Base-by-base conservation (phyloP, 2,797 vertebrate species). In the Micromesistius poutassou region DNA sequence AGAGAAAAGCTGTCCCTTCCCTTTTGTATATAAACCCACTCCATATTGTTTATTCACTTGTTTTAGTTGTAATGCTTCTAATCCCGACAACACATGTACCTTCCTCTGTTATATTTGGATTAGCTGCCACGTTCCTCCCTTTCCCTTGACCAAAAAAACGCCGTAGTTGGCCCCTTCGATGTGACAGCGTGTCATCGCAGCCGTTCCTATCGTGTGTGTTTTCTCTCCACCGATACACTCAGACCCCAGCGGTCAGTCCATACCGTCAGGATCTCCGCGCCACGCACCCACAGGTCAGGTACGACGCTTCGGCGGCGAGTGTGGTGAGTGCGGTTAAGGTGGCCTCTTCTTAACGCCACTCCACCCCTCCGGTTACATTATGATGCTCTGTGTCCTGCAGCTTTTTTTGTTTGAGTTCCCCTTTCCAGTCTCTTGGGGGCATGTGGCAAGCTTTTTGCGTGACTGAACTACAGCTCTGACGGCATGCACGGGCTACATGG, bases 51-150 rank as follows among this genome's bases (percentile, higher is more conserved):
- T 68, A 79, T 50, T 25, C 30, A 38, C 35, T 73, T 14, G 46
- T 81, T 30, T 55, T 13, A 40, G 71, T 28, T 76, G 62, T 28
- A 12, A 68, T 68, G 62, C 25, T 68, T 68, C 62, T 35, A 46
- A 33, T 74, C 30, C 28, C 73, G 68, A 25, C 74, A 81, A 84
- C 72, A 73, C 28, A 14, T 80, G 89, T 87, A 89, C 87, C 81
- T 35, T 71, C 42, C 9, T 40, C 72, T 71, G 73, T 33, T 71
- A 74, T 83, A 81, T 79, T 71, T 46, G 55, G 46, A 78, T 70
- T 66, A 81, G 80, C 82, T 82, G 83, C 84, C 80, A 68, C 0
- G 76, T 78, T 79, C 35, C 5, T n/a, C n/a, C 9, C 4, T 36
- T 73, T 28, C 25, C 62, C 55, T 8, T 66, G 22, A 4, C n/a